Base-by-base conservation (phyloP, 92 coral and sea anemone species). In the Porites evermanni region DNA sequence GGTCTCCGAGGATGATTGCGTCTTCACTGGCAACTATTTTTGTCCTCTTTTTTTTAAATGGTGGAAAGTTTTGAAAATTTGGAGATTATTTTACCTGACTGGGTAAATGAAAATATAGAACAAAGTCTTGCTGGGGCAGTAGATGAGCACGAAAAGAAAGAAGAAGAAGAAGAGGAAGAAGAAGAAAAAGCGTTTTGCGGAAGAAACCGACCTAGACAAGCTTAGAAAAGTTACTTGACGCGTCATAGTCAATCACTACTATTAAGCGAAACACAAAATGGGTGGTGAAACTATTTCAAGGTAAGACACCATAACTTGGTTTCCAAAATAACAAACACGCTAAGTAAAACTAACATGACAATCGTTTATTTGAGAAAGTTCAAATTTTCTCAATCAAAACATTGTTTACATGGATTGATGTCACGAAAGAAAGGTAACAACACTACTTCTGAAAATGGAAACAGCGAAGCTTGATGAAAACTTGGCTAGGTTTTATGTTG, bases 331-430 rank as follows among this genome's bases (percentile, higher is more conserved):
- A 72, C 74, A 19, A 70, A 20, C 50, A 9, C 50, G 7, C 56
- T 8, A 53, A 53, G 8, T 8, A 53, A 53, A 53, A 53, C 8
- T 0, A 19, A 12, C 18, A 70, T 70, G 56, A 53, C 6, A 53
- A 53, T 70, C 7, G 24, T 11, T 70, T 70, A 70, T 70, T 70
- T 6, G 17, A 70, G n/a, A 20, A 70, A 70, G 2, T 20, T 70
- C 13, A 70, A 70, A 44, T 70, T 70, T 70, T 70, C 53, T 12
- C 74, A 11, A 50, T 70, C 74, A 70, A 70, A 70, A 20, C 1
- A 23, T 29, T 70, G 74, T 70, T 70, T 21, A 70, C 56, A 53
- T 68, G 59, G 80, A 32, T 61, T 61, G 68, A 68, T 7, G 56
- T 53, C 56, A 53, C 6, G 56, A 53, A 53, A 53, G 56, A 53